Conservation (phyloP, 2,797 vertebrate genomes). For the Centroberyx gerrardi region DNA sequence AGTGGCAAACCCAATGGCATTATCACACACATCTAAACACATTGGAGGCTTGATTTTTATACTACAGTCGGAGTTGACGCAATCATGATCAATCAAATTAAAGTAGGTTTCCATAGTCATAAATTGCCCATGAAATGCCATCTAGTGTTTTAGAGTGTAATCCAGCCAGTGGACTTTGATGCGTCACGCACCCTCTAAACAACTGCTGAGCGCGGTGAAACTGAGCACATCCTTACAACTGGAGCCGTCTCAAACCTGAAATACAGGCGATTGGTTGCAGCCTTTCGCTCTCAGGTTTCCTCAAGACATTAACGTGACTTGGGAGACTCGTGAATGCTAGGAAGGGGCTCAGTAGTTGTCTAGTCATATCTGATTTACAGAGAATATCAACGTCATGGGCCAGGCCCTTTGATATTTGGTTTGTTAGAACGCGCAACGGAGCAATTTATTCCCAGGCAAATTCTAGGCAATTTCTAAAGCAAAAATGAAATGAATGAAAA, state of each 20-base stretch:
- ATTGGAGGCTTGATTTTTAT: neutral
- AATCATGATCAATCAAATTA: neutral
- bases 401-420: slow-evolving; percentile 17
- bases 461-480: neutral
- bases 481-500: neutral
- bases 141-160: neutral
- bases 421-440: neutral
- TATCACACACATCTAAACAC: no score
- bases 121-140: neutral
- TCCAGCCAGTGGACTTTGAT: slow-evolving; percentile 14
- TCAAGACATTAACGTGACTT: slow-evolving; percentile 37
- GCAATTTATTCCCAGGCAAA: neutral
- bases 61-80: neutral
- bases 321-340: neutral
- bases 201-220: slow-evolving; percentile 29
- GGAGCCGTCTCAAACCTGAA: slow-evolving; percentile 27
- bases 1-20: no score
- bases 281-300: slow-evolving; percentile 58
- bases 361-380: slow-evolving; percentile 24
- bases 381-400: slow-evolving; percentile 38
- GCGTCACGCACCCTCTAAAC: neutral
- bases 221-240: neutral
- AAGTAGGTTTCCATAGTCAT: neutral
- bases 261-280: slow-evolving; percentile 7
- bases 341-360: neutral